These are phyloP conservation scores for Lepisosteus oculatus DNA, from an alignment of 2,113 vertebrate species.

Conservation along the genomic window DNA sequence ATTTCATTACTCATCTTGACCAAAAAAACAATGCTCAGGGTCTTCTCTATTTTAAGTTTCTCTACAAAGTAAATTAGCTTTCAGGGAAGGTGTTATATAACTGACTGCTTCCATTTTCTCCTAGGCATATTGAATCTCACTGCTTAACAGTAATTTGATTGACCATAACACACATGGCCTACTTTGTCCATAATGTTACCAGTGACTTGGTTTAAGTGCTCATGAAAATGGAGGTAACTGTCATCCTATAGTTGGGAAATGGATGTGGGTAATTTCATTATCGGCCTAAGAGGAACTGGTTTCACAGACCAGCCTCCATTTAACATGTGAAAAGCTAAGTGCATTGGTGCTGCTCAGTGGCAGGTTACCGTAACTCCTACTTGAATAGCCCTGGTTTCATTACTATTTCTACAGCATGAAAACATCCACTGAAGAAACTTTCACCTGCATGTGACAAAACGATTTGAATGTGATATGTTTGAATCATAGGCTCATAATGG, in stretches of 20 bases:
- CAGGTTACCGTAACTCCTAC: too few relatives aligned
- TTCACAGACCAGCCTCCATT: constrained; percentile 21
- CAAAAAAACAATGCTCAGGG: too few relatives aligned
- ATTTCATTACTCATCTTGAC: too few relatives aligned
- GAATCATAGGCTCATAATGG: too few relatives aligned
- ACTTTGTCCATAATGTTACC: constrained; percentile 51
- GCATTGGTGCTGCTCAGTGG: background rate
- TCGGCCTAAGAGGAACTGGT: constrained; percentile 36
- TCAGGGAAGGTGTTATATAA: constrained; percentile 37
- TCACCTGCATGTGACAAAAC: too few relatives aligned
- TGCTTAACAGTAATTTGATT: constrained; percentile 61
- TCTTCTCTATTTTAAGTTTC: too few relatives aligned
- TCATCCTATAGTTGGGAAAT: constrained; percentile 58
- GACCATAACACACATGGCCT: constrained; percentile 50
- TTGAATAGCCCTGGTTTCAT: too few relatives aligned
- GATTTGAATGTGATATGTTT: too few relatives aligned
- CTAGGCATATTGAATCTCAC: constrained; percentile 44
- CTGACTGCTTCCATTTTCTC: constrained; percentile 46
- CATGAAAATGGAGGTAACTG: constrained; percentile 51
- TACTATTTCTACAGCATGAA: too few relatives aligned
- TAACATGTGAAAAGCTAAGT: constrained; percentile 9
- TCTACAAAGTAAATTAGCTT: constrained; percentile 7
- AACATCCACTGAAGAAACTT: too few relatives aligned
- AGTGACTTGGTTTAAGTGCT: constrained; percentile 68
- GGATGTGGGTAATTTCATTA: constrained; percentile 53